A percentile compares a stretch with the other conserved stretches of the same genome.
Evolutionary conservation across 1,140 invertebrate species (phyloP).

Genomic region (Bombus superbus): DNA sequence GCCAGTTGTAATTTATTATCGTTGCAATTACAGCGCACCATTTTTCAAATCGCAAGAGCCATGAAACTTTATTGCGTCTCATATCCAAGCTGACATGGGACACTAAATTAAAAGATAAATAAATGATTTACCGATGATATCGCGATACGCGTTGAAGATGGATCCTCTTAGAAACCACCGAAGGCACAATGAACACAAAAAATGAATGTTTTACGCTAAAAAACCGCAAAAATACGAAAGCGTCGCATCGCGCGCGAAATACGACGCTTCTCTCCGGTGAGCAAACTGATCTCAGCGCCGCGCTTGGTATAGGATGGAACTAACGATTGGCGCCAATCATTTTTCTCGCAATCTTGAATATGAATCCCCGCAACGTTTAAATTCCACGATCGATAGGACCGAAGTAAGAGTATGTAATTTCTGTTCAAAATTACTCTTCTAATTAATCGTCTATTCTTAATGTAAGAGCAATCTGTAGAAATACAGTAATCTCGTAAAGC

Average conservation of each 20-base stretch:
- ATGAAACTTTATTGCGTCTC: not conserved
- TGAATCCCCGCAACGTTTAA: not conserved
- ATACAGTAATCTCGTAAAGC: not conserved
- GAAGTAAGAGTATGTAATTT: too few relatives aligned
- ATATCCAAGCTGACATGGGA: not conserved
- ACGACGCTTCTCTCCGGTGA: not conserved
- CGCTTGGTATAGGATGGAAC: not conserved
- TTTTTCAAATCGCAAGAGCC: not conserved
- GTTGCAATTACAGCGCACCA: not conserved
- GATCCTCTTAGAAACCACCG: too few relatives aligned
- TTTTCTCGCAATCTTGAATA: not conserved
- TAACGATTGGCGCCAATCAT: not conserved
- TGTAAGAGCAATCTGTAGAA: not conserved
- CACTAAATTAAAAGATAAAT: not conserved
- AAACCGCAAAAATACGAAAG: not conserved
- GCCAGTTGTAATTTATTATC: not conserved
- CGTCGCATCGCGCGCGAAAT: not conserved
- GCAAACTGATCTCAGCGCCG: not conserved
- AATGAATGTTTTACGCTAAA: not conserved
- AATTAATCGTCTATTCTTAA: too few relatives aligned
- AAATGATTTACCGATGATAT: not conserved
- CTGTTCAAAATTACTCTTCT: too few relatives aligned
- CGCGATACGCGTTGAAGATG: not conserved
- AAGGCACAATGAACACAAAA: not conserved
- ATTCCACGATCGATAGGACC: not conserved